Evolutionary conservation across 2,888 invertebrate species (phyloP).

Genomic region (Polymixis flavicincta): DNA sequence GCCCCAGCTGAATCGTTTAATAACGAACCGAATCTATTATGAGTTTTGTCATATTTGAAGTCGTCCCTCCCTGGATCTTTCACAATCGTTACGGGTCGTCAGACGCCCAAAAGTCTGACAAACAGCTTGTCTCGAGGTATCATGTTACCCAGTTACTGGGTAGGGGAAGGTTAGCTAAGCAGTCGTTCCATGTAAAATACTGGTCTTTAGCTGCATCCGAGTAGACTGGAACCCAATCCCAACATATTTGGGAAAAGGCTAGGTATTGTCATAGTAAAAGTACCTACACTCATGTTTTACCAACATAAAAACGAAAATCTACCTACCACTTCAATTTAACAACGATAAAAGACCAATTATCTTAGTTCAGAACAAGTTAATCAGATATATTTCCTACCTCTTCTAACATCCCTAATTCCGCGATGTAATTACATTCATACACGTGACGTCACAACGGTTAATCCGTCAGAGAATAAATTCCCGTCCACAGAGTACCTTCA

Average conservation of each 20-base stretch:
- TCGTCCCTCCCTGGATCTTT: background rate
- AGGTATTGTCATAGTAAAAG: background rate
- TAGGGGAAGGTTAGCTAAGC: background rate
- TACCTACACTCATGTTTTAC: background rate
- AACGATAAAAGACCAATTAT: background rate
- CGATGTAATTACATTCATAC: conserved; percentile 54
- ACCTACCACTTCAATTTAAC: background rate
- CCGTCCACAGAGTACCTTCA: conserved; percentile 29
- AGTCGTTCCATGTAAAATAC: background rate
- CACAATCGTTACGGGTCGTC: background rate
- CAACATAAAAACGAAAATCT: background rate
- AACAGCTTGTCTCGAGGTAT: background rate
- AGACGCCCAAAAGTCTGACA: background rate
- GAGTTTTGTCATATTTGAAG: background rate
- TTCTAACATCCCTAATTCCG: conserved; percentile 20
- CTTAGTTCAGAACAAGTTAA: background rate
- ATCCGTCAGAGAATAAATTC: conserved; percentile 51
- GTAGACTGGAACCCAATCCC: background rate
- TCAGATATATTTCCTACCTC: background rate
- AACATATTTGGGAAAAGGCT: background rate
- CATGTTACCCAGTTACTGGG: background rate
- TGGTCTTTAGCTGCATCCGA: background rate
- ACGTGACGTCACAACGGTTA: conserved; percentile 53
- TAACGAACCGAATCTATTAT: background rate
- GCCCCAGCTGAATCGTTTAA: background rate